These are phyloP conservation scores for Nematopogon swammerdamellus DNA, from an alignment of 2,888 invertebrate genomes.

Conservation along the genomic window DNA sequence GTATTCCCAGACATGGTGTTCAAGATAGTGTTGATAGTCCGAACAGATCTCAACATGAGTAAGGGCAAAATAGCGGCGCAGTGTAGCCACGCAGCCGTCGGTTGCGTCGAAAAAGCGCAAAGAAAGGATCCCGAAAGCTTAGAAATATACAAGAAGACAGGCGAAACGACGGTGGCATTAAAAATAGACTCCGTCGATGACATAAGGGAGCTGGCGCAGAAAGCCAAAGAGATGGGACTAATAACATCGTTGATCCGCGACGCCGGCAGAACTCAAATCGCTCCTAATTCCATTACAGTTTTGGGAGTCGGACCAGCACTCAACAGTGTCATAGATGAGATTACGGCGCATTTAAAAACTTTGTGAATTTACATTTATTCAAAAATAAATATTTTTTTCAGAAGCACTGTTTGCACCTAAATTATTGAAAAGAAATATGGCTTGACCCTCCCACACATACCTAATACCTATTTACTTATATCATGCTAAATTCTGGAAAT, in stretches of 20 bases:
- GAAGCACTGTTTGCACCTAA: too few species aligned
- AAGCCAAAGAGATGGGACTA: slow-evolving; percentile 60
- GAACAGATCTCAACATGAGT: slow-evolving; percentile 84
- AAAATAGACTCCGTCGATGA: slow-evolving; percentile 66
- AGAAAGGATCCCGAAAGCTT: slow-evolving; percentile 48
- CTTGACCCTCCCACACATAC: too few species aligned
- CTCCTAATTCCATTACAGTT: slow-evolving; percentile 75
- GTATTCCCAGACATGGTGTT: slow-evolving; percentile 24
- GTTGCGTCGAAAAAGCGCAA: slow-evolving; percentile 63
- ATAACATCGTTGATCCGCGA: slow-evolving; percentile 67
- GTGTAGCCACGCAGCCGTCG: slow-evolving; percentile 81
- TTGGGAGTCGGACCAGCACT: slow-evolving; percentile 80
- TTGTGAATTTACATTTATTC: slow-evolving; percentile 37
- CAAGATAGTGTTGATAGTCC: slow-evolving; percentile 72
- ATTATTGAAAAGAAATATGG: too few species aligned
- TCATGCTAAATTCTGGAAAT: too few species aligned
- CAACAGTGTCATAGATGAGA: slow-evolving; percentile 59
- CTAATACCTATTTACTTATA: too few species aligned
- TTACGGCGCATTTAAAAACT: slow-evolving; percentile 75
- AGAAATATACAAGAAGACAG: slow-evolving; percentile 46
- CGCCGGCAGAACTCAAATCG: slow-evolving; percentile 83
- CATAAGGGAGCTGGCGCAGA: slow-evolving; percentile 55
- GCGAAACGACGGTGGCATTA: slow-evolving; percentile 76
- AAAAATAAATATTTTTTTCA: too few species aligned
- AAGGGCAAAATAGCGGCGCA: slow-evolving; percentile 87